Evolutionary conservation across 2,888 invertebrate genomes (phyloP), one percentile per base, ranked within the genome.

Genomic region (Chrysotoxum bicinctum): DNA sequence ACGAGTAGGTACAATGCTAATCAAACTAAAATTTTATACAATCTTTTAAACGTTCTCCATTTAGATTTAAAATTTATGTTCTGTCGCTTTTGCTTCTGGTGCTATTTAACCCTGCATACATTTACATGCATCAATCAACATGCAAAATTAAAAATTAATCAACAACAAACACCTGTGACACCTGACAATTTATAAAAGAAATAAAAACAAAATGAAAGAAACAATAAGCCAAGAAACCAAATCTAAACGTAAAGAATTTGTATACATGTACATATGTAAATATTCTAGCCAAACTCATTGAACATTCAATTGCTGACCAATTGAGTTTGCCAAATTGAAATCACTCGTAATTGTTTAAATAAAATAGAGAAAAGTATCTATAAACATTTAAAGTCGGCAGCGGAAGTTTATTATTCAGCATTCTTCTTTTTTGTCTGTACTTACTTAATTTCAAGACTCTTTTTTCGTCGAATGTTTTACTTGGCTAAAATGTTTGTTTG

Each of bases 101-200:
- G n/a, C n/a, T 26, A 26, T 26, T 30, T 10, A 32, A 54, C 30
- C 10, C 26, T 35, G n/a, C 21, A 40, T 40, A n/a, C 52, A 26
- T 26, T 26, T n/a, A 68, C 21, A 54, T 32, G 16, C 16, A 48
- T 40, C n/a, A n/a, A n/a, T n/a, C n/a, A n/a, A 16, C 16, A 43
- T 23, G 12, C 35, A 54, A 30, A 56, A 70, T 56, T 56, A 7
- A 8, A 56, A 64, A 64, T 6, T 48, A 35, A 50, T 69, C 37
- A 40, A 64, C 32, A 62, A 74, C 74, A 78, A 83, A 78, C 83
- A 83, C 83, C 83, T 78, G 78, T 56, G 78, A 78, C 78, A 83
- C 68, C 73, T 78, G 69, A 74, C 56, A 70, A 78, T 56, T 58
- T 37, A n/a, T 32, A 48, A 76, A 40, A 58, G 7, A 43, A 43